Evolutionary conservation across 1,140 invertebrate species (phyloP), one percentile per base, ranked within the genome.

Genomic region (Zophobas morio): DNA sequence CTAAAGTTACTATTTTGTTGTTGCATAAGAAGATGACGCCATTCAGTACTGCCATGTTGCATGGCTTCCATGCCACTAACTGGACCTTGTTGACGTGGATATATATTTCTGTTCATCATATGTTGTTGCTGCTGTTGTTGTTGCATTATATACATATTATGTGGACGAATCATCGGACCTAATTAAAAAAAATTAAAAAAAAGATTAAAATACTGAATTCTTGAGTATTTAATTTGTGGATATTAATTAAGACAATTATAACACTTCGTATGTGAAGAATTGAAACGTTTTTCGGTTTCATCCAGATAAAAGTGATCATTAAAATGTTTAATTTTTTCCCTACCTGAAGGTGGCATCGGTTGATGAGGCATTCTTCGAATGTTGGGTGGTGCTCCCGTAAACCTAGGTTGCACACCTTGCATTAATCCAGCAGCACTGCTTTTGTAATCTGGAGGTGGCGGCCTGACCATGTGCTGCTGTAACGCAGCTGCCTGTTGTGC

Each of bases 401-500:
- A 85, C 51, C 86, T 70, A 0, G 84, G 88, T 80, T 71, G 86
- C 88, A 88, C 89, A 66, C 85, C 85, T 81, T 90, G 90, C 89
- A 90, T 90, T 87, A 91, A 90, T 78, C 88, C 84, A 88, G 91
- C 78, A 87, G 91, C 78, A 87, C 88, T 88, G 1, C 92, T 89
- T 87, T 94, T 94, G 85, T 94, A 94, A 84, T 94, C 93, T 1
- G 93, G 93, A 36, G 93, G 93, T 33, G 93, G 93, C 8, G 93
- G 93, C 56, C 93, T 88, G 1, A 83, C 82, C 78, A 82, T 82
- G 63, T 85, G 82, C 49, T 86, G 84, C 56, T 81, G 80, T 42
- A 74, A 40, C 80, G 81, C 36, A 39, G 73, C 6, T 37, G 40
- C 36, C 49, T 84, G 82, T 54, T 84, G 84, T 6, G 78, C 79